These are phyloP conservation scores for Drosophila kanapiae DNA, from an alignment of 1,140 invertebrate species.

Conservation along the genomic window DNA sequence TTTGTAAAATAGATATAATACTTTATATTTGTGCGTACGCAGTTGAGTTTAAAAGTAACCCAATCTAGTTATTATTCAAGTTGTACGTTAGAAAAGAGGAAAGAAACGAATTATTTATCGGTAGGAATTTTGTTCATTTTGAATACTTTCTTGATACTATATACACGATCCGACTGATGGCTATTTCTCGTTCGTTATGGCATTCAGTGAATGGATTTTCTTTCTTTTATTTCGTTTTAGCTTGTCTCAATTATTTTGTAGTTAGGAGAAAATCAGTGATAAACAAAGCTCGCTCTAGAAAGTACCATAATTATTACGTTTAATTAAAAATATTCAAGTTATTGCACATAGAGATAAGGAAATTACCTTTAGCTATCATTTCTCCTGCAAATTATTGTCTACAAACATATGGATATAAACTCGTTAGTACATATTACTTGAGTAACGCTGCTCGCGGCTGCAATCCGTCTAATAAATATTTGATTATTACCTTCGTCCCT, in stretches of 20 bases:
- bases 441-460: constrained; percentile 25
- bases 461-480: constrained; percentile 45
- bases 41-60: constrained; percentile 57
- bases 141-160: constrained; percentile 69
- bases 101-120: constrained; percentile 65
- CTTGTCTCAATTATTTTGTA: constrained; percentile 20
- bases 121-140: constrained; percentile 79
- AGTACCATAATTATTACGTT: constrained; percentile 25
- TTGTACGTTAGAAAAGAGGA: constrained; percentile 42
- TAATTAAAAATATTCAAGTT: constrained; percentile 37
- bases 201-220: constrained; percentile 10
- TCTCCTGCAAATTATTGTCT: constrained; percentile 76
- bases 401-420: constrained; percentile 73
- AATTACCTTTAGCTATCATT: constrained; percentile 64
- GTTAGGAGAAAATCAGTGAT: constrained; percentile 24
- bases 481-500: constrained; percentile 19
- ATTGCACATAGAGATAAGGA: constrained; percentile 39
- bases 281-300: constrained; percentile 48
- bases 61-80: constrained; percentile 41
- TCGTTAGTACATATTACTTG: constrained; percentile 34
- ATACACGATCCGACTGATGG: constrained; percentile 61
- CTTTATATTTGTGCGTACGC: constrained; percentile 71
- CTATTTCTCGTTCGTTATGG: constrained; percentile 4
- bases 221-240: constrained; percentile 22
- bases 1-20: constrained; percentile 71